phyloP scores from a whole-genome alignment of 2,113 vertebrate species.

The Mobula hypostoma region DNA sequence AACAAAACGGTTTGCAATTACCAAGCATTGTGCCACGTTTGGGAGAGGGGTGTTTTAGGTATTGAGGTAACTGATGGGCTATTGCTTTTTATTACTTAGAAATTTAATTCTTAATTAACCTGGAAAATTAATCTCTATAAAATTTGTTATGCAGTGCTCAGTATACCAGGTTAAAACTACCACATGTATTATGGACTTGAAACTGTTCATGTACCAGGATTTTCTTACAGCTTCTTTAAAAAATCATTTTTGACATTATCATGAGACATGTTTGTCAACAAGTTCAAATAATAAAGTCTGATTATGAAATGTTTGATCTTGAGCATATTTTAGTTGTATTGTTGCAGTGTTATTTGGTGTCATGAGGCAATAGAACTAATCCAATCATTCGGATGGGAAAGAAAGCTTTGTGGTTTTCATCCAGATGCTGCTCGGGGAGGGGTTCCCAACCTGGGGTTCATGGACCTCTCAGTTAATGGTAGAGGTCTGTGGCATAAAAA shows the following conservation, averaged over 20 bases:
- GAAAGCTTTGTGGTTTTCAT: background rate
- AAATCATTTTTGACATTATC: conserved; percentile 32
- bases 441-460: too few species aligned
- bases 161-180: conserved; percentile 18
- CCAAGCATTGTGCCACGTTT: conserved; percentile 5
- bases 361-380: background rate
- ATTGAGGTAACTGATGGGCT: conserved; percentile 2
- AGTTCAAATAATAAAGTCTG: conserved; percentile 31
- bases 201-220: background rate
- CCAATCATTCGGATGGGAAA: background rate
- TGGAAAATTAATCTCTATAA: conserved; percentile 19
- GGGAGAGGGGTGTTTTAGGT: background rate
- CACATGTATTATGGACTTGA: conserved; percentile 1
- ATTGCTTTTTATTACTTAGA: conserved; percentile 23
- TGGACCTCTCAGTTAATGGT: too few species aligned
- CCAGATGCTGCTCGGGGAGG: background rate
- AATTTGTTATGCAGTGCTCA: conserved; percentile 19
- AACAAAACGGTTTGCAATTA: conserved; percentile 29
- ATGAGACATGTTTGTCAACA: conserved; percentile 27
- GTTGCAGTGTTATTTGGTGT: background rate
- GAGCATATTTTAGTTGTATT: background rate
- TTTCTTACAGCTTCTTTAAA: conserved; percentile 27
- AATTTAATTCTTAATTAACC: conserved; percentile 28
- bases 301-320: conserved; percentile 18
- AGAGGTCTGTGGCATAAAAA: too few species aligned